Evolutionary conservation across 2,113 vertebrate genomes (phyloP), one percentile per base, ranked within the genome.

Genomic region (Lampris incognitus): DNA sequence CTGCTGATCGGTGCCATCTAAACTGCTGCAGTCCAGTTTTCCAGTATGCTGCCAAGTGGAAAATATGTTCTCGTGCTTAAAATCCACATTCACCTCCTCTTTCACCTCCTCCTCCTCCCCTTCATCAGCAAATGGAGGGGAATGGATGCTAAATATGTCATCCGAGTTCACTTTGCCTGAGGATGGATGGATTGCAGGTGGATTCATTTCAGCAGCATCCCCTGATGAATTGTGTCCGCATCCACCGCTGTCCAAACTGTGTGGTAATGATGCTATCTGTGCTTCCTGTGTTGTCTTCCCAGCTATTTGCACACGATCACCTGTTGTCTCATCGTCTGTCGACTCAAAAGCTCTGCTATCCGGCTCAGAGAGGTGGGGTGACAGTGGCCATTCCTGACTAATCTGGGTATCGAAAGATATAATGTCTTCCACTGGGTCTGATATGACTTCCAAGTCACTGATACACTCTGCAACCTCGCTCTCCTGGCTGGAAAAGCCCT

Each of bases 111-210:
- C 24, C 51, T 78, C 76, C 69, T 78, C 78, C 66, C 81, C 77
- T 78, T 87, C 76, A 78, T 88, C 60, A 82, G 69, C 68, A 79
- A 77, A 77, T 57, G 77, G 82, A 63, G 67, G 81, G 1, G 87
- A 87, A 51, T 61, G 49, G 1, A 51, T 6, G 50, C 51, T n/a
- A 37, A 62, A 5, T 10, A 8, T 24, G 24, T 24, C 24, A 24
- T 24, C 24, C 24, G 24, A 24, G 24, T 24, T 24, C 24, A 24
- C 24, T 24, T 24, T 24, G 24, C 24, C 24, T 24, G 24, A 24
- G 24, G 24, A 24, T 24, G 55, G 66, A 3, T 63, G 67, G 42
- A 37, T 9, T 6, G 49, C 13, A 46, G 13, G 36, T 54, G 64
- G 36, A 66, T 57, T 71, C 24, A 51, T 63, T 67, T 9, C 67